Evolutionary conservation across 2,797 vertebrate genomes (phyloP).

Genomic region (Cyclura pinguis): DNA sequence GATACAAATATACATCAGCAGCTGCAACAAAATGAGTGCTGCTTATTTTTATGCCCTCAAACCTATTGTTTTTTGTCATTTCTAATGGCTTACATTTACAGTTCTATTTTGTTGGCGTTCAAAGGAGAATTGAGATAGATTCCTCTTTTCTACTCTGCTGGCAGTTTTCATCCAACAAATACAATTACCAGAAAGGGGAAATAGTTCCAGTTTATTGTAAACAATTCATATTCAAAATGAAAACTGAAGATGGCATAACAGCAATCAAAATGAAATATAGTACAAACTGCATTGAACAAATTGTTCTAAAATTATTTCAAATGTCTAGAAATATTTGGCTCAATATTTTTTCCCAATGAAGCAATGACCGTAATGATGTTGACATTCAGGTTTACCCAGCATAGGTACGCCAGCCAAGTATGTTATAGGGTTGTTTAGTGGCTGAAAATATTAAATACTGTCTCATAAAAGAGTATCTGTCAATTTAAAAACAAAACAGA

Average conservation of each 20-base stretch:
- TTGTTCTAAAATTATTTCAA: constrained; percentile 45
- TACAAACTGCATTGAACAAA: constrained; percentile 44
- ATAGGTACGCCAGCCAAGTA: constrained; percentile 46
- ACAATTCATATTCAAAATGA: constrained; percentile 55
- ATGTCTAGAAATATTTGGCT: not conserved
- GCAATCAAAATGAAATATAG: constrained; percentile 55
- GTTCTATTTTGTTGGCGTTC: not conserved
- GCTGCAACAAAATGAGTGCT: not conserved
- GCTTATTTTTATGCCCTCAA: not conserved
- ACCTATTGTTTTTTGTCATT: not conserved
- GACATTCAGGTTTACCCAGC: constrained; percentile 39
- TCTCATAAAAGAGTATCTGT: constrained; percentile 11
- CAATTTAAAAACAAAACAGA: constrained; percentile 33
- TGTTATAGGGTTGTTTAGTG: constrained; percentile 27
- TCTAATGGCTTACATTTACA: not conserved
- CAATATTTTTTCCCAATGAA: constrained; percentile 15
- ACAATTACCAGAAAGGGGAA: constrained; percentile 29
- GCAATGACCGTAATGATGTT: constrained; percentile 1
- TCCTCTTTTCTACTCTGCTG: not conserved
- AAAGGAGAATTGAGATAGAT: not conserved
- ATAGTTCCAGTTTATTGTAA: constrained; percentile 61
- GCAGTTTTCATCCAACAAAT: not conserved
- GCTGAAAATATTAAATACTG: constrained; percentile 4
- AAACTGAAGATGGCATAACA: constrained; percentile 53
- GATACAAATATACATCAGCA: not conserved